phyloP scores from a whole-genome alignment of 1,140 invertebrate genomes.

The Dinothrombium tinctorium region DNA sequence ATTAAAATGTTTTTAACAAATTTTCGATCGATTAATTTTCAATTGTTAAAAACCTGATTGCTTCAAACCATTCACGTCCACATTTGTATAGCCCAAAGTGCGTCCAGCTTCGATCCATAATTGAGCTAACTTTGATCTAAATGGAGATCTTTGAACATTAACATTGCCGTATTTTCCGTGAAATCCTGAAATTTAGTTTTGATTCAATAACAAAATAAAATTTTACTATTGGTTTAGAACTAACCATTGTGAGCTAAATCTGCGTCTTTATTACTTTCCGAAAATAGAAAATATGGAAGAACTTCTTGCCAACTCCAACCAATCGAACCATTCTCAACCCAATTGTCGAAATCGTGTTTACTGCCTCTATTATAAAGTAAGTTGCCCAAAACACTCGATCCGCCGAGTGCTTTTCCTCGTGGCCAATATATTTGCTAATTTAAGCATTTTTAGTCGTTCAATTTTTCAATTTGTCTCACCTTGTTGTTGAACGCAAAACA shows the following conservation, averaged over 20 bases:
- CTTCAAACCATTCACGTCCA: constrained; percentile 52
- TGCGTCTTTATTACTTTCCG: constrained; percentile 55
- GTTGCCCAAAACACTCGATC: constrained; percentile 69
- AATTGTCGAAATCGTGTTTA: constrained; percentile 69
- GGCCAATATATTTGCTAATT: constrained; percentile 6
- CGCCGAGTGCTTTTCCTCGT: constrained; percentile 51
- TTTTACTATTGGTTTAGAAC: no score
- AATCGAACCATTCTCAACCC: constrained; percentile 61
- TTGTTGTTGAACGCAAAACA: constrained; percentile 31
- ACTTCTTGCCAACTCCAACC: constrained; percentile 75
- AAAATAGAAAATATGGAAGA: constrained; percentile 67
- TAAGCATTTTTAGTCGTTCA: background rate
- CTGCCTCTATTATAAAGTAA: constrained; percentile 92
- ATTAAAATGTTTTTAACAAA: background rate
- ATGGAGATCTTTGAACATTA: constrained; percentile 47
- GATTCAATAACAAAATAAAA: no score
- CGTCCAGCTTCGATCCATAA: constrained; percentile 69
- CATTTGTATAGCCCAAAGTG: constrained; percentile 50
- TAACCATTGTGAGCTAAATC: constrained; percentile 25
- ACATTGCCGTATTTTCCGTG: constrained; percentile 49
- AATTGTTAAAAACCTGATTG: constrained; percentile 35
- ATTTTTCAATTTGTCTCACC: background rate
- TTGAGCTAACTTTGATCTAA: constrained; percentile 40
- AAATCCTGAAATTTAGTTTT: constrained; percentile 25
- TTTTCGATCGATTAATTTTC: background rate